phyloP scores from a whole-genome alignment of 2,113 vertebrate species.

The Pan troglodytes region NHGRI_mPanTro3-v2.1_pri NC_072402.2:146017501-146018000 shows the following conservation, averaged over 20 bases:
- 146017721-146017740: not conserved
- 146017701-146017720: not conserved
- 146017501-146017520: not conserved
- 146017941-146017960: not conserved
- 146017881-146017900: not conserved
- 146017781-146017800: not conserved
- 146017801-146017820: not conserved
- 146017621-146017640: not conserved
- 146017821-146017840: not conserved
- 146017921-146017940: not conserved
- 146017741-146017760: not conserved
- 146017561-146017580: not conserved
- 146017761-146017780: not conserved
- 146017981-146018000: not conserved
- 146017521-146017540: not conserved
- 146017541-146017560: not conserved
- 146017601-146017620: not conserved
- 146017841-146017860: not conserved
- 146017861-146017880: not conserved
- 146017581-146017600: not conserved
- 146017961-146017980: not conserved
- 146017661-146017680: not conserved
- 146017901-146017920: not conserved
- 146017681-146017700: not conserved
- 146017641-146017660: not conserved